Evolutionary conservation across 2,797 vertebrate species (phyloP), one percentile per base, ranked within the genome.

Genomic region (Oreochromis mossambicus): DNA sequence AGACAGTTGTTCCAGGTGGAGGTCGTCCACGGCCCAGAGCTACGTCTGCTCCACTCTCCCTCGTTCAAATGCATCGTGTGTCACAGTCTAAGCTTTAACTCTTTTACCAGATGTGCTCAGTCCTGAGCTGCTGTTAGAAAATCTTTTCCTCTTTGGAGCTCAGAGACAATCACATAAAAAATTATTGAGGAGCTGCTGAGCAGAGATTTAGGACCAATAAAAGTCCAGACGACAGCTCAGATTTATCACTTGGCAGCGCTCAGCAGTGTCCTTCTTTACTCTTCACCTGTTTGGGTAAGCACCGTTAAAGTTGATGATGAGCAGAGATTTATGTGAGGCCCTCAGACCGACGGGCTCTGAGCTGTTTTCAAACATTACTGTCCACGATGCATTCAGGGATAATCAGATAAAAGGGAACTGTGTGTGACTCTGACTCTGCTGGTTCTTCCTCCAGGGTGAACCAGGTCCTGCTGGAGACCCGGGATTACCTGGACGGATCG

Each of bases 401-500:
- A 19, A 34, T 63, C 15, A 0, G 73, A n/a, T 13, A 7, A 38
- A 38, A 14, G 21, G 29, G 14, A 11, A 75, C 43, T 13, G 43
- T 29, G n/a, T 63, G 13, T 15, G 8, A 5, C 17, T 73, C 78
- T 81, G 70, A 84, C 38, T 76, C 46, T 3, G 36, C 24, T n/a
- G 34, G 4, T 7, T 4, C 83, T 81, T 88, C 5, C 90, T 92
- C 32, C 91, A 98, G 98, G 97, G 96, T 8, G 66, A 14, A 81
- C 89, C 94, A 36, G 97, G 98, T 26, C 1, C 2, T 2, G n/a
- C 77, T 3, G 97, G 97, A 73, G 78, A n/a, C 26, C 77, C 50
- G 3, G 97, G 97, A 75, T 80, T 78, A 15, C 26, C 11, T 41
- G 98, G 97, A 78, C 95, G 90, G 52, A 75, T 68, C 15, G 98